Evolutionary conservation across 2,113 vertebrate genomes (phyloP).

Genomic region (Ranitomeya imitator): DNA sequence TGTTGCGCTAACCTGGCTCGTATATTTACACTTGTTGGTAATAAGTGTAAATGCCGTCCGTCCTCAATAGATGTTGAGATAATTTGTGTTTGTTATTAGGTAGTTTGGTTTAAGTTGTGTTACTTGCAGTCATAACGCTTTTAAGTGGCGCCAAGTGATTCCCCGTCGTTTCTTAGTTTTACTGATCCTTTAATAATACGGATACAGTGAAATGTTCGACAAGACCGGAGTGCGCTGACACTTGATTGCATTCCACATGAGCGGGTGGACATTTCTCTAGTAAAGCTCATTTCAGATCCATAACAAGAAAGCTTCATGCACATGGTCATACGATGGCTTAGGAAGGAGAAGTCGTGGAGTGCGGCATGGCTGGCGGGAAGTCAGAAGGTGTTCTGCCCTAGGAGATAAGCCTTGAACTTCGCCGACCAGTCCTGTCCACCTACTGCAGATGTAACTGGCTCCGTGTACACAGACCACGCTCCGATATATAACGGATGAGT

Average conservation of each 20-base stretch:
- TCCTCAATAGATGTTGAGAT: not conserved
- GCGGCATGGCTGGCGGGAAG: no score
- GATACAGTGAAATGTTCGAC: not conserved
- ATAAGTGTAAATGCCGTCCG: no score
- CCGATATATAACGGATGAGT: no score
- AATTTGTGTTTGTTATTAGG: constrained; percentile 1
- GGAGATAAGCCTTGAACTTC: no score
- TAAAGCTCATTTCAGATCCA: not conserved
- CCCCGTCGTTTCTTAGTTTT: constrained; percentile 18
- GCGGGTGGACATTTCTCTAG: not conserved
- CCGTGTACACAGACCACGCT: no score
- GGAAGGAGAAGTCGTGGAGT: no score
- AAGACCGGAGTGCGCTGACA: not conserved
- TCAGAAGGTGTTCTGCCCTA: no score
- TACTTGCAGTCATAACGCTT: not conserved
- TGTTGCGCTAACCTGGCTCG: not conserved
- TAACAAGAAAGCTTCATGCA: not conserved
- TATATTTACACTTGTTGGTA: not conserved
- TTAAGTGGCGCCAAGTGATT: constrained; percentile 2
- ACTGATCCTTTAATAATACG: constrained; percentile 22
- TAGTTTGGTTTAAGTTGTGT: not conserved
- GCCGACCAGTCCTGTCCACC: no score
- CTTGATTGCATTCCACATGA: not conserved
- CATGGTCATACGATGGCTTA: no score
- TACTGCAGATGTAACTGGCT: no score